phyloP scores from a whole-genome alignment of 1,140 invertebrate species.

The Procambarus clarkii region DNA sequence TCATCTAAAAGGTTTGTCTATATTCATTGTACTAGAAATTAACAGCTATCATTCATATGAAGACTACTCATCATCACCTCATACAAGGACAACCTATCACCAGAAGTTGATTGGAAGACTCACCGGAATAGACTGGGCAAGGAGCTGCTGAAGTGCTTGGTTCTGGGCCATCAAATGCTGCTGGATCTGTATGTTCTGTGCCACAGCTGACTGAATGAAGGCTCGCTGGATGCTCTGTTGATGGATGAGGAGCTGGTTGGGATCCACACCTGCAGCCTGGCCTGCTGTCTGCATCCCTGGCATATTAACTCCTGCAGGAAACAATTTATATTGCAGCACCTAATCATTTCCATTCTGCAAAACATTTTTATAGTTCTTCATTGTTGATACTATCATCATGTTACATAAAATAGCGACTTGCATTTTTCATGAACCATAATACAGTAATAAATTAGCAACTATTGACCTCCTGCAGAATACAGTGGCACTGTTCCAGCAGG shows the following conservation, averaged over 20 bases:
- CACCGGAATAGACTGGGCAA: slow-evolving; percentile 78
- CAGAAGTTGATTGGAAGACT: slow-evolving; percentile 1
- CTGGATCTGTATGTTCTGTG: slow-evolving; percentile 96
- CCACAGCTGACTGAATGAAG: slow-evolving; percentile 94
- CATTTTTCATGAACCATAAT: background rate
- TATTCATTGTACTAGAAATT: background rate
- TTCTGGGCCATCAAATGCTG: slow-evolving; percentile 94
- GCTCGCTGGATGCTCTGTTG: slow-evolving; percentile 91
- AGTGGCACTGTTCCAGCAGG: slow-evolving; percentile 62
- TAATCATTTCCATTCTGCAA: background rate
- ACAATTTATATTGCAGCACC: background rate
- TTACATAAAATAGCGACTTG: background rate
- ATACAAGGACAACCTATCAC: background rate
- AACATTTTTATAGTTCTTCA: background rate
- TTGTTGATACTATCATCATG: background rate
- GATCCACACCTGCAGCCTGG: slow-evolving; percentile 37
- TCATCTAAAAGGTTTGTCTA: slow-evolving; percentile 24
- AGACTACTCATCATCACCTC: slow-evolving; percentile 23
- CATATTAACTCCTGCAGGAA: slow-evolving; percentile 43
- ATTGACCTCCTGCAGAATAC: slow-evolving; percentile 68
- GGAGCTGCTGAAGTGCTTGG: slow-evolving; percentile 91
- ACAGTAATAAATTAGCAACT: too few species aligned
- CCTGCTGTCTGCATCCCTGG: slow-evolving; percentile 34
- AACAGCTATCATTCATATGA: background rate
- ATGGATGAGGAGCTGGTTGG: slow-evolving; percentile 64